Percentiles rank a stretch among this genome's conserved stretches.
Evolutionary conservation across 2,113 vertebrate species (phyloP).

Genomic region (Grammomys dolichurus): DNA sequence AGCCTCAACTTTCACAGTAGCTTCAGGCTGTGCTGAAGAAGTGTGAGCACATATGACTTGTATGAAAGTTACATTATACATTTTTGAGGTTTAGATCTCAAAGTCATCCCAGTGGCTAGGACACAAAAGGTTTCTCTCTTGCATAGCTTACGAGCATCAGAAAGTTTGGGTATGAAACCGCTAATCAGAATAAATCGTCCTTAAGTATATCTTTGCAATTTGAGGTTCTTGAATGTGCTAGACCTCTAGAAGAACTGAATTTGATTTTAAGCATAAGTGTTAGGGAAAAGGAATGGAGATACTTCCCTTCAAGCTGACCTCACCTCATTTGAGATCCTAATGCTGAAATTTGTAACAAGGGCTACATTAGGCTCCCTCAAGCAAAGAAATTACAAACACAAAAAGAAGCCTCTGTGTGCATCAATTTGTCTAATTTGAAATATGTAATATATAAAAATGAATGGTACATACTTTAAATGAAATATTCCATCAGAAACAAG

Average conservation of each 20-base stretch:
- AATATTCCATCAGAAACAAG: not conserved
- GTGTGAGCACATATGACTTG: conserved; percentile 17
- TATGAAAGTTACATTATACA: conserved; percentile 3
- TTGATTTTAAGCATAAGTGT: conserved; percentile 24
- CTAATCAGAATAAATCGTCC: conserved; percentile 13
- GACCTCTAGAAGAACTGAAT: conserved; percentile 9
- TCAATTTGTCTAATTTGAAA: conserved; percentile 52
- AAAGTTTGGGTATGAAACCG: not conserved
- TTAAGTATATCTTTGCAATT: conserved; percentile 61
- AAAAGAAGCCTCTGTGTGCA: not conserved
- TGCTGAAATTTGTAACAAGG: not conserved
- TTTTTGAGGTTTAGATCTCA: conserved; percentile 50
- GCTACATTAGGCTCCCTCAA: not conserved
- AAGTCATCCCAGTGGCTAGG: not conserved
- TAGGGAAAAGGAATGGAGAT: conserved; percentile 28
- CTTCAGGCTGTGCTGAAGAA: not conserved
- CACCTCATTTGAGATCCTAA: not conserved
- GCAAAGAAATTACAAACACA: not conserved
- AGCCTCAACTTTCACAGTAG: not conserved
- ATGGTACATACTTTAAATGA: not conserved
- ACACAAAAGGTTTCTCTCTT: not conserved
- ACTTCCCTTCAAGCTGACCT: not conserved
- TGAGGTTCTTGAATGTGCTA: conserved; percentile 50
- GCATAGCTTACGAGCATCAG: not conserved
- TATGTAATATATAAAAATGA: conserved; percentile 33